Percentiles rank a stretch among this genome's conserved stretches.
Conservation (phyloP, 2,797 vertebrate genomes). For the Tokudaia tokunoshimensis region DNA sequence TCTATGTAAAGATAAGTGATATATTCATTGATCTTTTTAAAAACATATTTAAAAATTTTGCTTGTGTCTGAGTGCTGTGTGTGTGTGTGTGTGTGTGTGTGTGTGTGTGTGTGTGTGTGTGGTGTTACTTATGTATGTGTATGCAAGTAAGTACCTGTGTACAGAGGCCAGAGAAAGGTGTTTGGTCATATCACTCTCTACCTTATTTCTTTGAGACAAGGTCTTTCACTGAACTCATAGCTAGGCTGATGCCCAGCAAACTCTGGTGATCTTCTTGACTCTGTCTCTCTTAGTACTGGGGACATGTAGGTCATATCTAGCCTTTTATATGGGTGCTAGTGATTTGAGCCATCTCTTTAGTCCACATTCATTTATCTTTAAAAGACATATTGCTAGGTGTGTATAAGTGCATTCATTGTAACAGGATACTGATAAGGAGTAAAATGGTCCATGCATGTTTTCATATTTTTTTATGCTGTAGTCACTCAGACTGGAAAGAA, state of each 20-base stretch:
- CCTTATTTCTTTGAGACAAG: not conserved
- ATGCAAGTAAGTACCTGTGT: not conserved
- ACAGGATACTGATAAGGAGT: not conserved
- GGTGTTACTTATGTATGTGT: too few relatives aligned
- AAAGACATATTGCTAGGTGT: slow-evolving; percentile 20
- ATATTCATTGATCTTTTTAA: not conserved
- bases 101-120: not conserved
- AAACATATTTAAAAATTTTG: not conserved
- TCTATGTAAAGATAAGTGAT: not conserved
- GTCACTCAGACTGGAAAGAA: not conserved
- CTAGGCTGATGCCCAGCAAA: not conserved
- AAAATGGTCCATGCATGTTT: not conserved
- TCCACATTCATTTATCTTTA: not conserved
- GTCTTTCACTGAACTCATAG: not conserved
- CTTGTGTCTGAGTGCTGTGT: not conserved
- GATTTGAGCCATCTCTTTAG: not conserved
- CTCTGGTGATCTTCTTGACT: not conserved
- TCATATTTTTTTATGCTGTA: not conserved
- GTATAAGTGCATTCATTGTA: not conserved
- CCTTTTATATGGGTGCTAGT: not conserved
- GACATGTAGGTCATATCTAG: not conserved
- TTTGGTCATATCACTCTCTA: not conserved
- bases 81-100: too few relatives aligned
- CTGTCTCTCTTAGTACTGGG: not conserved
- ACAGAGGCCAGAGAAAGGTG: not conserved